These are phyloP conservation scores for Netta rufina DNA, from an alignment of 2,797 vertebrate genomes.

Conservation along the genomic window DNA sequence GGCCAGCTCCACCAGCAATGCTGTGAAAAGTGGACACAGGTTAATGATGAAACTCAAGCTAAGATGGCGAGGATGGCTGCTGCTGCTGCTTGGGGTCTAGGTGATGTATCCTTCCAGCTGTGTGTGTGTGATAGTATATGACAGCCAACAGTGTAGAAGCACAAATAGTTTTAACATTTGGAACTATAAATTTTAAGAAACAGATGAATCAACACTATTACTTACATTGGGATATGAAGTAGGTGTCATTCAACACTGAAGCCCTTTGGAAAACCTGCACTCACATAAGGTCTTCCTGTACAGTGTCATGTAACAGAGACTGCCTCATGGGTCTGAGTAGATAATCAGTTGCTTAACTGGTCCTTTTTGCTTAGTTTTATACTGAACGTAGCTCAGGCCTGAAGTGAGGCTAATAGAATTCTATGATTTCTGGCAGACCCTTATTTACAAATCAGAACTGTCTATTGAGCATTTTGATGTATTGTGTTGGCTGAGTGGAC, in stretches of 20 bases:
- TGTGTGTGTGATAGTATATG: background rate
- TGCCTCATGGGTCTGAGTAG: background rate
- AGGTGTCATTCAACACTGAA: background rate
- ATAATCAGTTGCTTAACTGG: background rate
- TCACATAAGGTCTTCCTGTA: background rate
- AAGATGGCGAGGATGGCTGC: constrained; percentile 99
- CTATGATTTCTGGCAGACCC: background rate
- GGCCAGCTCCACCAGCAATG: constrained; percentile 98
- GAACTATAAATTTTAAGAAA: background rate
- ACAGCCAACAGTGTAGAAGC: background rate
- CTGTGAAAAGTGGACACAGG: constrained; percentile 97
- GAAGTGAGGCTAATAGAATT: background rate
- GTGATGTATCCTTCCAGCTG: constrained; percentile 73
- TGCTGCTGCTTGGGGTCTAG: constrained; percentile 96
- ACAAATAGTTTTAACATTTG: background rate
- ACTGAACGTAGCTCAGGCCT: background rate
- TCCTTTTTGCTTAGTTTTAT: background rate
- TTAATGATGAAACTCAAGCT: constrained; percentile 95
- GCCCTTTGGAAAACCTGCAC: background rate
- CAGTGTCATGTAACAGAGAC: background rate
- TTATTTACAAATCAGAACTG: background rate
- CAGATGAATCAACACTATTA: background rate
- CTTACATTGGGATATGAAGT: background rate
- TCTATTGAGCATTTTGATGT: background rate
- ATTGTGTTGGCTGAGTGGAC: background rate